Base-by-base conservation (phyloP, 2,797 vertebrate species). In the Labroides dimidiatus region DNA sequence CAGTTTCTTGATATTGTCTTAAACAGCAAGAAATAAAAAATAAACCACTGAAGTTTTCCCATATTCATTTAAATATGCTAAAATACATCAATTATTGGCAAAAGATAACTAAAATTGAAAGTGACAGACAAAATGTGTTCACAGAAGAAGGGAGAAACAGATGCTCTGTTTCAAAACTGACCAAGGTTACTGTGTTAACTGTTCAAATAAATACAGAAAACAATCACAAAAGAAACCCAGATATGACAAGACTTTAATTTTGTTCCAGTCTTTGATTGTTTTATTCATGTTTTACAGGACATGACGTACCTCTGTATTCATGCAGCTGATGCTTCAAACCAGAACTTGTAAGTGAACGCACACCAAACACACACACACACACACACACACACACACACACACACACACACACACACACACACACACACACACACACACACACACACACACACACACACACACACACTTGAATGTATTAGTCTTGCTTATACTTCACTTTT, bases 281-380 rank as follows among this genome's bases (percentile, higher is more conserved):
- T 49, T 47, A 12, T 78, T 62, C 21, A 16, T 76, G 2, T 87
- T 58, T 90, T 77, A 37, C 91, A 97, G 96, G 95, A 95, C 86
- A 95, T 93, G 94, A 95, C 90, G 7, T 97, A 97, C 61, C 95
- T 96, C 82, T 97, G 96, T 70, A 96, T 97, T 72, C 90, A 95
- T 0, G 96, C 95, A 72, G 95, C 94, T 0, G 96, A 97, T 84
- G 94, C 95, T 2, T 94, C 95, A 48, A 95, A 84, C 79, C 94
- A 97, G 79, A 96, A 97, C 85, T 82, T 97, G 96, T 97, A 82
- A 96, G 96, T 96, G 71, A 44, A 62, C 3, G n/a, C n/a, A n/a
- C n/a, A n/a, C n/a, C n/a, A n/a, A n/a, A 57, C 17, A 50, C 53
- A 64, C 51, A 48, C 19, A 71, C 27, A 47, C 57, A 59, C 16